Percentiles rank a stretch among this genome's conserved stretches.
These are phyloP conservation scores for Chascanopsetta lugubris DNA, from an alignment of 2,113 vertebrate genomes.

Conservation along the genomic window DNA sequence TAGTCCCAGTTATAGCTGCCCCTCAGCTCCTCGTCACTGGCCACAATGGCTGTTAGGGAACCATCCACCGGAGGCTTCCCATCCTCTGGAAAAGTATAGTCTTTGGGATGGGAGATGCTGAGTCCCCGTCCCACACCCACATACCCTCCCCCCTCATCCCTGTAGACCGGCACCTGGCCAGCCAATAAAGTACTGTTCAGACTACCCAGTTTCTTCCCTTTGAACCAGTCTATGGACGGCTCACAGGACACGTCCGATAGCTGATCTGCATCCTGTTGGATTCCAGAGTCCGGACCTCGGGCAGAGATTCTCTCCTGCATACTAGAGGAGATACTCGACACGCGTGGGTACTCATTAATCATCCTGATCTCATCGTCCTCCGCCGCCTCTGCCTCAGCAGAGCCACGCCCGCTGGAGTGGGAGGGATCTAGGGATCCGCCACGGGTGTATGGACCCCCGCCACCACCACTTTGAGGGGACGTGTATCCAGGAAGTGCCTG, in stretches of 20 bases:
- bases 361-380: slow-evolving; percentile 98
- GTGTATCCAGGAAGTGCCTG: slow-evolving; percentile 93
- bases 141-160: slow-evolving; percentile 88
- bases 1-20: slow-evolving; percentile 99
- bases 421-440: slow-evolving; percentile 96
- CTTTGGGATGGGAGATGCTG: slow-evolving; percentile 87
- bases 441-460: slow-evolving; percentile 83
- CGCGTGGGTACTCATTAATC: slow-evolving; percentile 96
- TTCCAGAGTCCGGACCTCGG: slow-evolving; percentile 94
- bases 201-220: slow-evolving; percentile 87
- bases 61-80: slow-evolving; percentile 93
- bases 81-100: slow-evolving; percentile 93
- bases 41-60: slow-evolving; percentile 94
- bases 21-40: slow-evolving; percentile 94
- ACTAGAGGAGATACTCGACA: slow-evolving; percentile 93
- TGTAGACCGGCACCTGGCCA: slow-evolving; percentile 87
- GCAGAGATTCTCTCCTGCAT: slow-evolving; percentile 92
- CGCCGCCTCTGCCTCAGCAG: slow-evolving; percentile 89
- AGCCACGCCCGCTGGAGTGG: slow-evolving; percentile 95
- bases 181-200: slow-evolving; percentile 85
- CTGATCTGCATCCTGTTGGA: slow-evolving; percentile 97
- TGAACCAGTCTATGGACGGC: slow-evolving; percentile 94
- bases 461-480: slow-evolving; percentile 67
- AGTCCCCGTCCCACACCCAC: slow-evolving; percentile 89
- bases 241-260: slow-evolving; percentile 96